phyloP scores from a whole-genome alignment of 2,797 vertebrate species.

The Clarias laeviceps region DNA sequence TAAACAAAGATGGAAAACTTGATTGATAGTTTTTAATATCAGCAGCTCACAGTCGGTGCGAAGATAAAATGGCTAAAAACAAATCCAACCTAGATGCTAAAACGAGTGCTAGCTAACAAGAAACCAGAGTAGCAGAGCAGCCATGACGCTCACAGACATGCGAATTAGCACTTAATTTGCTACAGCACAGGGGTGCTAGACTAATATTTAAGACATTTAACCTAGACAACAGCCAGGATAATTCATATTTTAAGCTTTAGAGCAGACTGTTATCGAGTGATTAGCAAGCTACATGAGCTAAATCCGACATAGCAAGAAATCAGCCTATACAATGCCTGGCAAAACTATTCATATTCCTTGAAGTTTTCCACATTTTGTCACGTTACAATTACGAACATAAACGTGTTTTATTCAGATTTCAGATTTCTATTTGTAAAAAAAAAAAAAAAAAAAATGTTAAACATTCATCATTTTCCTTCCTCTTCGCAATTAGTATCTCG shows the following conservation, averaged over 20 bases:
- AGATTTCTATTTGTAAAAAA: too few relatives aligned
- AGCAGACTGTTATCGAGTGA: neutral
- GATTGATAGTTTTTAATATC: neutral
- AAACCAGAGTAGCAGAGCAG: neutral
- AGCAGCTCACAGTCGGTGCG: neutral
- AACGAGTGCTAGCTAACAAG: neutral
- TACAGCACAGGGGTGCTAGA: neutral
- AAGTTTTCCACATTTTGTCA: too few relatives aligned
- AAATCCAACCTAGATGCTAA: neutral
- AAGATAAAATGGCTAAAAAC: neutral
- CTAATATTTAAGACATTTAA: neutral
- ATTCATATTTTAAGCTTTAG: neutral
- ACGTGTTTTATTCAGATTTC: too few relatives aligned
- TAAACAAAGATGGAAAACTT: neutral
- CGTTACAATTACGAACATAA: too few relatives aligned
- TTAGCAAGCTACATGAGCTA: neutral
- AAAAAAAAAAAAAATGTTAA: too few relatives aligned
- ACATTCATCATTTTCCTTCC: too few relatives aligned
- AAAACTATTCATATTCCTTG: too few relatives aligned
- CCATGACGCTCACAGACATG: neutral
- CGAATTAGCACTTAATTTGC: neutral
- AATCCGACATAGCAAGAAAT: neutral
- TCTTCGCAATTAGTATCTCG: too few relatives aligned
- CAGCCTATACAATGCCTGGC: too few relatives aligned
- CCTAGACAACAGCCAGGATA: neutral